Percentiles rank a stretch among this genome's conserved stretches.
Conservation (phyloP, 2,113 vertebrate genomes). For the Gymnocephalus cernua region DNA sequence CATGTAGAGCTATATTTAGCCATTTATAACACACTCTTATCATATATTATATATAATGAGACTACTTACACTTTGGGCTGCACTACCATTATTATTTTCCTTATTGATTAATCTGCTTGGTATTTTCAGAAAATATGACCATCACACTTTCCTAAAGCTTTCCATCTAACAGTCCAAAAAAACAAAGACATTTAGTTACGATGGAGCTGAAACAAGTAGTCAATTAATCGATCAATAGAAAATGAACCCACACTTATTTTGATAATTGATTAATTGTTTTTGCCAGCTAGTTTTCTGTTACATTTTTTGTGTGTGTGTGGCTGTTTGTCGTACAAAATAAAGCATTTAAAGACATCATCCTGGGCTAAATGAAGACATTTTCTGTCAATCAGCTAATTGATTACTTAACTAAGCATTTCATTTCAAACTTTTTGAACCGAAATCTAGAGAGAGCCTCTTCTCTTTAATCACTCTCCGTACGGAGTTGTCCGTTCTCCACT, state of each 20-base stretch:
- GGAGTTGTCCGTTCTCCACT: conserved; percentile 14
- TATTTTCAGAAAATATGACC: neutral
- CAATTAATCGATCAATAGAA: neutral
- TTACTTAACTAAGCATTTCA: neutral
- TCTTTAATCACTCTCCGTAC: conserved; percentile 9
- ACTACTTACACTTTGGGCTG: neutral
- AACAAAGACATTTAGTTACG: neutral
- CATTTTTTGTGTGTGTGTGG: no score
- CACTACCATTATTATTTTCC: neutral
- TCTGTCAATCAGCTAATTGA: neutral
- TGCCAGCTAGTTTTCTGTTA: neutral
- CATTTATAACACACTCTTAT: conserved; percentile 3
- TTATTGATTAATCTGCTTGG: neutral
- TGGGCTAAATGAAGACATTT: neutral
- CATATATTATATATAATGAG: neutral
- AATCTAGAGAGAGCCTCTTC: neutral
- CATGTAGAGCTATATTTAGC: conserved; percentile 24
- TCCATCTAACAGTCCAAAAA: neutral
- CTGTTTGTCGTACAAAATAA: neutral
- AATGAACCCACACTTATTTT: neutral
- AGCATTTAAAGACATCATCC: neutral
- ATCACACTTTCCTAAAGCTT: neutral
- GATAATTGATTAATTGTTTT: neutral
- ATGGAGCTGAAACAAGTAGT: neutral
- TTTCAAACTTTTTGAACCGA: neutral